Percentiles rank a stretch among this genome's conserved stretches.
Conservation (phyloP, 2,797 vertebrate genomes). For the Pseudomugil gertrudae region DNA sequence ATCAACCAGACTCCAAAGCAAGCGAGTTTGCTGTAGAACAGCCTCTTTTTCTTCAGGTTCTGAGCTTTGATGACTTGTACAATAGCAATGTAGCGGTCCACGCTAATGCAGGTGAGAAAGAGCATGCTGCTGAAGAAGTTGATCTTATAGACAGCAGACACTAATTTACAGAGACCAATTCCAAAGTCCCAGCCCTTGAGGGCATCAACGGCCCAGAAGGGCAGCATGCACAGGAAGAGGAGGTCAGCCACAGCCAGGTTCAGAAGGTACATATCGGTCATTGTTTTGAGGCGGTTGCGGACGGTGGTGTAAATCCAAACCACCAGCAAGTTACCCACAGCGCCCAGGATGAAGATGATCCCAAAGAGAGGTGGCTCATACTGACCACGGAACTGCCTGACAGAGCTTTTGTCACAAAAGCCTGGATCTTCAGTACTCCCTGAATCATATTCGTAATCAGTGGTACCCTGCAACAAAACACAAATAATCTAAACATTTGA, state of each 20-base stretch:
- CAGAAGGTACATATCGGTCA: constrained; percentile 88
- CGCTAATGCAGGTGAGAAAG: constrained; percentile 90
- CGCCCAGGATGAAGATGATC: constrained; percentile 86
- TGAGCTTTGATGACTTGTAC: constrained; percentile 85
- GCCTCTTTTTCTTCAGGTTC: constrained; percentile 78
- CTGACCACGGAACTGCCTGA: constrained; percentile 77
- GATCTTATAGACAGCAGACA: constrained; percentile 87
- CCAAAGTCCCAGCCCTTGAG: constrained; percentile 83
- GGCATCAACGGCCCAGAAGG: constrained; percentile 88
- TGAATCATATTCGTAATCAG: constrained; percentile 15
- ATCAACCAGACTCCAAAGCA: constrained; percentile 83
- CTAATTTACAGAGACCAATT: constrained; percentile 80
- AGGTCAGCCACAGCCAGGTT: constrained; percentile 91
- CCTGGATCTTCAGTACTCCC: not conserved
- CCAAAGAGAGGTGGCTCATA: constrained; percentile 86
- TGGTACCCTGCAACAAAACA: constrained; percentile 38
- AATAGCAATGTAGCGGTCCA: constrained; percentile 89
- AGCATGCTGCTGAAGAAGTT: constrained; percentile 92
- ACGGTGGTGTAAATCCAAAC: constrained; percentile 86
- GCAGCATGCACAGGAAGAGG: constrained; percentile 88
- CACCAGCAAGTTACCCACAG: constrained; percentile 86
- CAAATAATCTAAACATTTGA: not conserved
- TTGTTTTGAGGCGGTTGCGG: constrained; percentile 85
- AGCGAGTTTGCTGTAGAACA: constrained; percentile 84
- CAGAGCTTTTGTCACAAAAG: constrained; percentile 75